phyloP scores from a whole-genome alignment of 2,888 invertebrate genomes.

The Mellilla xanthometata region DNA sequence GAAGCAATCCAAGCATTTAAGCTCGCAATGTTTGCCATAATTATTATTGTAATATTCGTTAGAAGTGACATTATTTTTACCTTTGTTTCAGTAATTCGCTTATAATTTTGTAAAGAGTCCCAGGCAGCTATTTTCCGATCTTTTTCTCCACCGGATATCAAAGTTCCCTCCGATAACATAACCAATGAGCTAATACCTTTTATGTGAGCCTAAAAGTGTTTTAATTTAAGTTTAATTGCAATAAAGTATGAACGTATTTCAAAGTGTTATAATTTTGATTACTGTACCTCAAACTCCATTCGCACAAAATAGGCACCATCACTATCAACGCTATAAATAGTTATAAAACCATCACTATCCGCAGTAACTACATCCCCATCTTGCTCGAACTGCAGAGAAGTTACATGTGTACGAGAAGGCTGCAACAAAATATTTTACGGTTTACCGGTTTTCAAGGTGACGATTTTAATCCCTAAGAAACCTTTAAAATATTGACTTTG shows the following conservation, averaged over 20 bases:
- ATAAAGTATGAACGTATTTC: background rate
- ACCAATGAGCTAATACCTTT: constrained; percentile 93
- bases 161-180: constrained; percentile 94
- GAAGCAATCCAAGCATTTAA: too few relatives aligned
- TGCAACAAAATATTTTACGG: constrained; percentile 63
- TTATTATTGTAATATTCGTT: too few relatives aligned
- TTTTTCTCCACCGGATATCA: constrained; percentile 95
- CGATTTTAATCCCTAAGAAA: too few relatives aligned
- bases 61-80: constrained; percentile 58
- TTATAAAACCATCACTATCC: constrained; percentile 95
- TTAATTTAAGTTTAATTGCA: too few relatives aligned
- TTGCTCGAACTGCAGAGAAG: constrained; percentile 94
- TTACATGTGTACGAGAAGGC: constrained; percentile 92
- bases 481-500: too few relatives aligned
- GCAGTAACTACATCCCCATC: constrained; percentile 96
- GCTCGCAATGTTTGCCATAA: too few relatives aligned
- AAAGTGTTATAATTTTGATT: constrained; percentile 1
- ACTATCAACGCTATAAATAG: constrained; percentile 94
- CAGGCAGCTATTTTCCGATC: constrained; percentile 95
- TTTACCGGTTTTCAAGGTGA: constrained; percentile 14
- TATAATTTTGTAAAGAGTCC: constrained; percentile 95
- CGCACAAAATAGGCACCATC: constrained; percentile 94
- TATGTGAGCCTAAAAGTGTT: constrained; percentile 88
- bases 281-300: constrained; percentile 93
- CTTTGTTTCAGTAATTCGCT: constrained; percentile 94